phyloP scores from a whole-genome alignment of 2,113 vertebrate species.

The Damaliscus lunatus region DNA sequence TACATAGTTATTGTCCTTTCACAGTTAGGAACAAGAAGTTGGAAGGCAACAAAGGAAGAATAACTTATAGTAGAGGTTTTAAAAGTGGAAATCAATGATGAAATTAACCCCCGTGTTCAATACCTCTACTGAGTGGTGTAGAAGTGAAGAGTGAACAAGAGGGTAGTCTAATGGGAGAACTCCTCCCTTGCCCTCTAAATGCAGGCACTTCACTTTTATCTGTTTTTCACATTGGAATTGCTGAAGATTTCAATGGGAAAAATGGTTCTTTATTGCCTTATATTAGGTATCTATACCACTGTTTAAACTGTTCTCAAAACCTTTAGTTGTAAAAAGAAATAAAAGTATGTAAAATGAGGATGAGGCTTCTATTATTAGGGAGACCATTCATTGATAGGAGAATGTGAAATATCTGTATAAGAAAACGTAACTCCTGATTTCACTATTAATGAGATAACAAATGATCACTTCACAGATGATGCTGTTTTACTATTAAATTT shows the following conservation, averaged over 20 bases:
- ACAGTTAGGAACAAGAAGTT: not conserved
- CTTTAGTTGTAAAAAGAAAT: not conserved
- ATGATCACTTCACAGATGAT: not conserved
- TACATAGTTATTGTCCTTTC: not conserved
- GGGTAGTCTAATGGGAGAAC: fast-evolving
- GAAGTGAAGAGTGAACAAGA: not conserved
- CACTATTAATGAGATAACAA: not conserved
- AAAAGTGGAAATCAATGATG: not conserved
- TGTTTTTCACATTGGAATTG: not conserved
- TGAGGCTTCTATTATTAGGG: not conserved
- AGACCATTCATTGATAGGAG: not conserved
- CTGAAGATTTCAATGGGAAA: not conserved
- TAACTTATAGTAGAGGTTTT: not conserved
- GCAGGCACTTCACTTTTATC: not conserved
- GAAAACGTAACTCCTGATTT: not conserved
- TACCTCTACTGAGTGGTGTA: not conserved
- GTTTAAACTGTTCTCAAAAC: not conserved
- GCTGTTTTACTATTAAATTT: not conserved
- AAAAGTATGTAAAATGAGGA: not conserved
- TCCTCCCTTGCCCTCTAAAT: not conserved
- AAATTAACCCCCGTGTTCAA: not conserved
- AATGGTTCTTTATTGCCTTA: not conserved
- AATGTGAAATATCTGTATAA: not conserved
- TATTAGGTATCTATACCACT: not conserved
- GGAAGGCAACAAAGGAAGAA: not conserved